Evolutionary conservation across 1,140 invertebrate species (phyloP), one percentile per base, ranked within the genome.

Genomic region (Ridgeia piscesae): DNA sequence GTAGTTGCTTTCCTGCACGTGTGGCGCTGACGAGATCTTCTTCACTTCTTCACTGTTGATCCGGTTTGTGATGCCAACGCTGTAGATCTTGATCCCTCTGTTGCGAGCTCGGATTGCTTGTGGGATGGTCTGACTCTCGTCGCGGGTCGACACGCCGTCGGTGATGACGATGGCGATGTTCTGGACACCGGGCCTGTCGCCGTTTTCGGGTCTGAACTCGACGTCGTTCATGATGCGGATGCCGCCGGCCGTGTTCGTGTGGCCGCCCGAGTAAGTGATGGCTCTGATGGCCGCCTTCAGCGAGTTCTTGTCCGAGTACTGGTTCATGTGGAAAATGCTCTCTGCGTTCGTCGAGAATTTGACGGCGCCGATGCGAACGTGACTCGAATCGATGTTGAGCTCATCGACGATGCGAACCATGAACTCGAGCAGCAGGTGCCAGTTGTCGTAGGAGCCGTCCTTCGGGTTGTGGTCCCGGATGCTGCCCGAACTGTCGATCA

Each of bases 71-170:
- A 92, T 94, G 35, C 95, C 95, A 92, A 95, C 94, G 42, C 94
- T 92, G 58, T 95, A 94, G 58, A 95, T 89, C 14, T 91, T 94
- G n/a, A 95, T 94, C 21, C 95, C 94, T 31, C 92, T 92, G 6
- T 93, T 89, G 88, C 93, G 91, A 11, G 94, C 94, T 27, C 89
- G 91, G 17, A 93, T 34, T 11, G 94, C 93, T 27, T 93, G 90
- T 27, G 50, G 58, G 31, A 92, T 92, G 1, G 94, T 94, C 1
- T 31, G 31, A 11, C 91, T 17, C 1, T 91, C 48, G 27, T 92
- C 91, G 34, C 89, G 42, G 14, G 92, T 93, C 9, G 94, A 94
- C 42, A 48, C n/a, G 9, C 94, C 94, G 48, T 94, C 94, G 0
- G 94, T 94, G 34, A 94, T 93, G 2, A 94, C 91, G 21, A 94